A percentile compares a stretch with the other conserved stretches of the same genome.
phyloP scores from a whole-genome alignment of 2,888 invertebrate species.

The Abrostola tripartita region DNA sequence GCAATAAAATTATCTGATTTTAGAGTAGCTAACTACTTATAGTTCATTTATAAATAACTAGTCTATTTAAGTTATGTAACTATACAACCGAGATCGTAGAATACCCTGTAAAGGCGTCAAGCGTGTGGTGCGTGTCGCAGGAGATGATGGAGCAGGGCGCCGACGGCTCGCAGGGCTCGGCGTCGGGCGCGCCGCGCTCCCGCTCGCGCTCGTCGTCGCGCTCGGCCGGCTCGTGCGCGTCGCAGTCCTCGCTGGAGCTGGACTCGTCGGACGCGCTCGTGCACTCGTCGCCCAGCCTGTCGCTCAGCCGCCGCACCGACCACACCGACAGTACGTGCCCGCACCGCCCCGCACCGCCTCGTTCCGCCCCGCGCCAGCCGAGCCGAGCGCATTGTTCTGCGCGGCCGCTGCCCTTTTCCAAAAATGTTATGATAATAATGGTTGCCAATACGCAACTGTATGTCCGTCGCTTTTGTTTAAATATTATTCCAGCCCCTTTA shows the following conservation, averaged over 20 bases:
- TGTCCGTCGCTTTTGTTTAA: too few relatives aligned
- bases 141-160: slow-evolving; percentile 64
- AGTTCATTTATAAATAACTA: neutral
- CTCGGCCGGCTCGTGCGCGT: slow-evolving; percentile 60
- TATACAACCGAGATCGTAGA: neutral
- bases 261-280: slow-evolving; percentile 69
- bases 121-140: slow-evolving; percentile 24
- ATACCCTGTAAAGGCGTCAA: neutral
- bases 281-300: slow-evolving; percentile 67
- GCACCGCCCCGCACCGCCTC: slow-evolving; percentile 50
- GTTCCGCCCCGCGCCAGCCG: too few relatives aligned
- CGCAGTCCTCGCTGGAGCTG: slow-evolving; percentile 75
- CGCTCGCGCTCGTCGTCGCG: slow-evolving; percentile 47
- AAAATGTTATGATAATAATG: neutral
- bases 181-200: slow-evolving; percentile 38
- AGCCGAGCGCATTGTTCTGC: neutral
- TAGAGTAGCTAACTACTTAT: too few relatives aligned
- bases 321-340: slow-evolving; percentile 61
- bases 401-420: neutral
- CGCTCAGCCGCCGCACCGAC: slow-evolving; percentile 61
- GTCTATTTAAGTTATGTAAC: neutral
- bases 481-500: too few relatives aligned
- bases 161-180: slow-evolving; percentile 53
- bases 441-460: too few relatives aligned
- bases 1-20: too few relatives aligned